Base-by-base conservation (phyloP, 2,797 vertebrate species). In the Aeoliscus strigatus region DNA sequence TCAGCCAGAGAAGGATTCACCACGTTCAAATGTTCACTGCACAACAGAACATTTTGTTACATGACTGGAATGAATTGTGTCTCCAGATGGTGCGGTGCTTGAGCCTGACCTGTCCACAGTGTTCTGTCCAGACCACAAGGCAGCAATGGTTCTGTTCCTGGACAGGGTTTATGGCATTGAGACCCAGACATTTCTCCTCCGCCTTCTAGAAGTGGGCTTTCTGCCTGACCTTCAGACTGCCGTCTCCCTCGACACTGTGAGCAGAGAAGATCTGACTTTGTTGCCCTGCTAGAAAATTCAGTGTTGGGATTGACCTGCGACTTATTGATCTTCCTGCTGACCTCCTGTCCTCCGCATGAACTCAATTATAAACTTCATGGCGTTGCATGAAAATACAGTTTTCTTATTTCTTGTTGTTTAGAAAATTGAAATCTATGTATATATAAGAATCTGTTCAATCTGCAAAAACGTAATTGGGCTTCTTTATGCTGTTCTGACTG, bases 81-180 rank as follows among this genome's bases (percentile, higher is more conserved):
- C 13, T 72, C 1, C 42, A 97, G 94, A 93, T 82, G 93, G 91
- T 60, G 75, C 79, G 37, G 78, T 92, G 77, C 81, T 90, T 64
- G 93, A 97, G 81, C 91, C 91, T 42, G 90, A 96, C 77, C 89
- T 94, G 79, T 92, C 92, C 39, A 91, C 86, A 13, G 89, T 92
- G 49, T 95, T 98, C 86, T 96, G 92, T 80, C 95, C 94, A 37
- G 93, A 97, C 86, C 95, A 98, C 85, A 97, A 98, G 75, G 93
- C 94, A 70, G 91, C 95, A 42, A 94, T 96, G 93, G 91, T 98
- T 80, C 88, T 97, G 56, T 98, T 98, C 85, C 87, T 98, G 85
- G 93, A 97, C 80, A 89, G 95, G 32, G 95, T 98, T 72, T 98
- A 98, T 60, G 92, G 93, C 51, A 81, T 97, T 38, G 87, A 95